Conservation (phyloP, 2,797 vertebrate species). For the Pangasius sanitwongsei region DNA sequence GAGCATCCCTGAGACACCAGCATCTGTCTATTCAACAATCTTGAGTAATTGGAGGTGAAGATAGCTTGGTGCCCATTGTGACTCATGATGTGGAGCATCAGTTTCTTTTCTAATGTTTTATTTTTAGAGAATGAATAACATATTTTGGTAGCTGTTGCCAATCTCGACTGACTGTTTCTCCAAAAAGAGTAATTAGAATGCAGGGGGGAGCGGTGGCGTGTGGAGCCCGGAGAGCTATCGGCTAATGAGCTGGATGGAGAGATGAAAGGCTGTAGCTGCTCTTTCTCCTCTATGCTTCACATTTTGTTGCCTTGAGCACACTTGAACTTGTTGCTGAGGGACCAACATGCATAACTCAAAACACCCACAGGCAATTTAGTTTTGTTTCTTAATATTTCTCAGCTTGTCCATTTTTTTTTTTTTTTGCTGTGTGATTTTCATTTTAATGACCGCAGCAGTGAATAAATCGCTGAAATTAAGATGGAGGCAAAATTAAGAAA, state of each 20-base stretch:
- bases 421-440: not conserved
- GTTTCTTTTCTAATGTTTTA: not conserved
- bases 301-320: conserved; percentile 29
- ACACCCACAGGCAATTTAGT: conserved; percentile 14
- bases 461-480: not conserved
- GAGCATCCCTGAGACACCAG: not conserved
- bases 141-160: not conserved
- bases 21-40: not conserved
- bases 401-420: not conserved
- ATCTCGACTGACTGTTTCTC: not conserved
- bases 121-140: not conserved
- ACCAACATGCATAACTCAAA: conserved; percentile 7
- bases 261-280: conserved; percentile 21
- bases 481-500: not conserved
- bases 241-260: conserved; percentile 25
- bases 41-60: not conserved
- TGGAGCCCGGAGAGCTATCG: conserved; percentile 5
- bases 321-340: conserved; percentile 32
- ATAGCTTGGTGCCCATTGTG: not conserved
- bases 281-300: not conserved
- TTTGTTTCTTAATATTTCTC: conserved; percentile 18
- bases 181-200: conserved; percentile 54
- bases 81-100: not conserved
- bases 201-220: conserved; percentile 38
- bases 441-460: not conserved